Evolutionary conservation across 2,113 vertebrate genomes (phyloP).

Genomic region (Labeo rohita): DNA sequence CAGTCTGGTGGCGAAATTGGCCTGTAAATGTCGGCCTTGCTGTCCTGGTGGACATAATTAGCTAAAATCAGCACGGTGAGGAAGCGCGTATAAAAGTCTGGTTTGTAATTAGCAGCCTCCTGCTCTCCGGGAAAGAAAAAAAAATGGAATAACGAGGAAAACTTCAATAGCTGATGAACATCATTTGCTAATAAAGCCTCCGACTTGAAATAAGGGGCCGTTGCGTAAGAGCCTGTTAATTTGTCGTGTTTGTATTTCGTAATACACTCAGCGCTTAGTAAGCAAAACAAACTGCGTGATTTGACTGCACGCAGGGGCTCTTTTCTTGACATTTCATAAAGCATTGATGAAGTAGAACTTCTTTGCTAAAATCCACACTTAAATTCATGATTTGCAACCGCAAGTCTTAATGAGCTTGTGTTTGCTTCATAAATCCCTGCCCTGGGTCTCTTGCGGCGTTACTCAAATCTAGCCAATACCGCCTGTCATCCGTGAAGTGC

Average conservation of each 20-base stretch:
- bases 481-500: background rate
- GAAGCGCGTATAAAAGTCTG: conserved; percentile 50
- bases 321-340: conserved; percentile 16
- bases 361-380: background rate
- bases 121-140: background rate
- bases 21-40: conserved; percentile 24
- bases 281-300: conserved; percentile 16
- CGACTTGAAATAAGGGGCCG: background rate
- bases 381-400: background rate
- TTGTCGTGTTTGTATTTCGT: conserved; percentile 16
- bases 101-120: conserved; percentile 58
- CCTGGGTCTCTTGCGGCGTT: background rate
- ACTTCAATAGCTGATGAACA: conserved; percentile 31
- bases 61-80: conserved; percentile 52
- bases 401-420: conserved; percentile 13
- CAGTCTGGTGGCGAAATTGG: background rate
- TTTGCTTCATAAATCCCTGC: background rate
- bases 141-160: background rate
- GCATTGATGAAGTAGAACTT: conserved; percentile 13
- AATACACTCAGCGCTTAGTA: background rate
- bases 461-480: background rate
- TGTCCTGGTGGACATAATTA: conserved; percentile 58
- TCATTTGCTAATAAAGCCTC: conserved; percentile 32
- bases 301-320: background rate
- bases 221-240: background rate